These are phyloP conservation scores for Neosilurus mollespiculum DNA, from an alignment of 2,797 vertebrate genomes.

Conservation along the genomic window DNA sequence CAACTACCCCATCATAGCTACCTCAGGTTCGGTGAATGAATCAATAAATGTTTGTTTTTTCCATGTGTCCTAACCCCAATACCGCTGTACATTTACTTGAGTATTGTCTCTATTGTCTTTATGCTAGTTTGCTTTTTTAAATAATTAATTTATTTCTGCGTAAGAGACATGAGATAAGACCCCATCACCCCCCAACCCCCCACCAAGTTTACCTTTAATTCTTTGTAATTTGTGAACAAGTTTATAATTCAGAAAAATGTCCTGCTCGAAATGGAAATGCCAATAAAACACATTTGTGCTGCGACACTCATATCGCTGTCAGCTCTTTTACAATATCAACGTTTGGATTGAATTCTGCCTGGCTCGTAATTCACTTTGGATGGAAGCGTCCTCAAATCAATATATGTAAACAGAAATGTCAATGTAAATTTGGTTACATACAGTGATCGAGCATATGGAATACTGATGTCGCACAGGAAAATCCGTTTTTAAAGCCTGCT, in stretches of 20 bases:
- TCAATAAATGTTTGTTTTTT: neutral
- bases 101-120: neutral
- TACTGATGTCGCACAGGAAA: slow-evolving; percentile 5
- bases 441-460: neutral
- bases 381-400: neutral
- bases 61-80: neutral
- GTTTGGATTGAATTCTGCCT: slow-evolving; percentile 17
- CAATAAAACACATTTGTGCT: neutral
- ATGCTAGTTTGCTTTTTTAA: too few relatives aligned
- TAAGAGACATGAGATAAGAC: neutral
- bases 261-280: neutral
- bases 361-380: neutral
- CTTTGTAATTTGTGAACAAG: neutral
- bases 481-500: slow-evolving; percentile 17
- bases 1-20: too few relatives aligned
- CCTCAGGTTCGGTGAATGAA: too few relatives aligned
- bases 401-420: slow-evolving; percentile 27
- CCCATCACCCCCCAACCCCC: neutral
- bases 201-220: neutral
- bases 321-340: slow-evolving; percentile 8
- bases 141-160: neutral
- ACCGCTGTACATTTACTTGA: neutral
- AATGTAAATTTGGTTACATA: slow-evolving; percentile 28
- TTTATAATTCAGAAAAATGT: neutral
- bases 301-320: neutral